These are phyloP conservation scores for Pygathrix nemaeus DNA, from an alignment of 2,113 vertebrate genomes.

Conservation along the genomic window DNA sequence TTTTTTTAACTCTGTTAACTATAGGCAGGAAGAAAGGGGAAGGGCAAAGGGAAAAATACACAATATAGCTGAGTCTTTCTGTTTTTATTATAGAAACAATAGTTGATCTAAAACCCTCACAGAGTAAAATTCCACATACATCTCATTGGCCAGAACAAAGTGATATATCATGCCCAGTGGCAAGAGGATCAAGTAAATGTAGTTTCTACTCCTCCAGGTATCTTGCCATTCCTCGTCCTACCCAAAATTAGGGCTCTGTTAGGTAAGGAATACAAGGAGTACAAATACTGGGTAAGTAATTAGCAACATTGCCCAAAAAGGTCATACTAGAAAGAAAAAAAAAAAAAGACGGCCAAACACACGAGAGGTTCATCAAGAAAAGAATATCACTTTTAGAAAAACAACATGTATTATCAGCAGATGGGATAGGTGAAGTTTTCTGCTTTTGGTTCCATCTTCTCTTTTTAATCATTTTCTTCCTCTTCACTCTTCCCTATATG, in stretches of 20 bases:
- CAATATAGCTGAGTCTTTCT: not conserved
- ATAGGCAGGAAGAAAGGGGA: not conserved
- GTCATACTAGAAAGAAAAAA: not conserved
- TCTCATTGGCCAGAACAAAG: not conserved
- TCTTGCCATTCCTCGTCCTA: fast-evolving
- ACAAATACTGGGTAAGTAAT: not conserved
- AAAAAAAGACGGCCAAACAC: not conserved
- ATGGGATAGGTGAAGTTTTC: not conserved
- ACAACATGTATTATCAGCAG: not conserved
- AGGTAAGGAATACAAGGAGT: not conserved
- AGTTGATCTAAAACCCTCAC: not conserved
- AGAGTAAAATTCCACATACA: not conserved
- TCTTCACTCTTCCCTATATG: not conserved
- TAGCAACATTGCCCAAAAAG: not conserved
- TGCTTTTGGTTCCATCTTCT: not conserved
- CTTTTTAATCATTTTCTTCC: not conserved
- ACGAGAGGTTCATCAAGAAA: not conserved
- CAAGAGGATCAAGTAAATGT: not conserved
- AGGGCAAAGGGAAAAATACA: not conserved
- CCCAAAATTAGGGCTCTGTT: not conserved
- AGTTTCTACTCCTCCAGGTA: not conserved
- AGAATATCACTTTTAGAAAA: not conserved
- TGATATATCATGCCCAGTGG: not conserved
- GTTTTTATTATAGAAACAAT: not conserved
- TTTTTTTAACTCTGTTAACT: not conserved